Evolutionary conservation across 2,797 vertebrate genomes (phyloP).

Genomic region (Rhabdophis nuchalis): DNA sequence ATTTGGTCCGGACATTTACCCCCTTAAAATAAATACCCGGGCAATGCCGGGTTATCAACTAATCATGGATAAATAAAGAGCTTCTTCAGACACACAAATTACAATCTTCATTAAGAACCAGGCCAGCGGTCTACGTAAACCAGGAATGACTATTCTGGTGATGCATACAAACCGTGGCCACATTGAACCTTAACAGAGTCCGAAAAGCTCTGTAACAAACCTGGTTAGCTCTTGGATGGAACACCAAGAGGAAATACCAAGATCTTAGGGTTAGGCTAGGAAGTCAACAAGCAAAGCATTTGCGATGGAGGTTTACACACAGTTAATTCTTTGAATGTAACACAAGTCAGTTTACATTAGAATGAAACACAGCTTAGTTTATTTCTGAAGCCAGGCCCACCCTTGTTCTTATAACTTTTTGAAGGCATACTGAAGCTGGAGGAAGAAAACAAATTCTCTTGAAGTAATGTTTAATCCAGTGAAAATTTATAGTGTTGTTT

Average conservation of each 20-base stretch:
- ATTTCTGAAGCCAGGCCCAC: background rate
- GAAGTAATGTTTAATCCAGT: background rate
- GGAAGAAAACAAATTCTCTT: background rate
- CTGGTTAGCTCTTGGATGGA: background rate
- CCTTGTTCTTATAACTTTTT: background rate
- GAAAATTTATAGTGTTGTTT: background rate
- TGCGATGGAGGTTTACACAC: background rate
- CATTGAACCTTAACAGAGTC: background rate
- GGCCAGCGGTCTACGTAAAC: background rate
- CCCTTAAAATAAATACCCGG: no score
- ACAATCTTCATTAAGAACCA: background rate
- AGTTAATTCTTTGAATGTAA: background rate
- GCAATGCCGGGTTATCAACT: no score
- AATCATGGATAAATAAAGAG: background rate
- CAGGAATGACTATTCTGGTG: background rate
- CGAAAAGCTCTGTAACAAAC: background rate
- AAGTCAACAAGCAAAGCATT: background rate
- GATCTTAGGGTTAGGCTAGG: background rate
- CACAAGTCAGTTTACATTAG: background rate
- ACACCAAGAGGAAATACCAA: background rate
- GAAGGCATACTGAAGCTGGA: background rate
- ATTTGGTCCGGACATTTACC: no score
- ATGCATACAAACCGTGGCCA: background rate
- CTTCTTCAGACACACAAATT: background rate
- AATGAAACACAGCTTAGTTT: background rate